phyloP scores from a whole-genome alignment of 2,113 vertebrate genomes.

The Oryzias woworae region DNA sequence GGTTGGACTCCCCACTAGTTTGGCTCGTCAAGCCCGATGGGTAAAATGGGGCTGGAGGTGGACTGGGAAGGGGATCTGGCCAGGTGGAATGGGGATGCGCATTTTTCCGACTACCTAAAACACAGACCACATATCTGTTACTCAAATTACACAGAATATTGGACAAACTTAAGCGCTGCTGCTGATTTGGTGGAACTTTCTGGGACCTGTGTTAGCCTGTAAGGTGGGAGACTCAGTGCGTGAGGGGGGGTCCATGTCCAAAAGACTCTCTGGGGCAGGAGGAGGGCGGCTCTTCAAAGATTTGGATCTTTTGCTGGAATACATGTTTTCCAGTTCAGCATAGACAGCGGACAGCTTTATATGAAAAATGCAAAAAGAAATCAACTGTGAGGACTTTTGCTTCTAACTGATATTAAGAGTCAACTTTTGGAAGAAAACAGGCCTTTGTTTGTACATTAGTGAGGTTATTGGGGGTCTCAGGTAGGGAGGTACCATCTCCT shows the following conservation, averaged over 20 bases:
- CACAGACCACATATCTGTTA: not conserved
- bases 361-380: conserved; percentile 35
- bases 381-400: conserved; percentile 22
- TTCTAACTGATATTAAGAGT: not conserved
- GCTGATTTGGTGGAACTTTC: conserved; percentile 2
- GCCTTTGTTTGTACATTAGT: conserved; percentile 68
- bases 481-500: conserved; percentile 93
- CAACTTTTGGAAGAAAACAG: not conserved
- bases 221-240: conserved; percentile 66
- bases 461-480: conserved; percentile 93
- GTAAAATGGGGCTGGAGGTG: conserved; percentile 77
- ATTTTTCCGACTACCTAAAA: conserved; percentile 79
- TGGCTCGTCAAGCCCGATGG: conserved; percentile 84
- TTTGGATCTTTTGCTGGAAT: conserved; percentile 83
- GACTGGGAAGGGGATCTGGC: conserved; percentile 78
- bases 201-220: conserved; percentile 72
- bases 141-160: too few relatives aligned
- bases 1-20: conserved; percentile 92
- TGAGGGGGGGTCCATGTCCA: conserved; percentile 75
- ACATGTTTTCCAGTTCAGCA: conserved; percentile 90
- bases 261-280: conserved; percentile 75
- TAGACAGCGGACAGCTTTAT: conserved; percentile 92
- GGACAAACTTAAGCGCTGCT: not conserved
- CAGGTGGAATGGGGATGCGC: conserved; percentile 71
- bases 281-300: conserved; percentile 79